These are phyloP conservation scores for Sebastes steindachneri DNA, from an alignment of 2,797 vertebrate species.

Conservation along the genomic window DNA sequence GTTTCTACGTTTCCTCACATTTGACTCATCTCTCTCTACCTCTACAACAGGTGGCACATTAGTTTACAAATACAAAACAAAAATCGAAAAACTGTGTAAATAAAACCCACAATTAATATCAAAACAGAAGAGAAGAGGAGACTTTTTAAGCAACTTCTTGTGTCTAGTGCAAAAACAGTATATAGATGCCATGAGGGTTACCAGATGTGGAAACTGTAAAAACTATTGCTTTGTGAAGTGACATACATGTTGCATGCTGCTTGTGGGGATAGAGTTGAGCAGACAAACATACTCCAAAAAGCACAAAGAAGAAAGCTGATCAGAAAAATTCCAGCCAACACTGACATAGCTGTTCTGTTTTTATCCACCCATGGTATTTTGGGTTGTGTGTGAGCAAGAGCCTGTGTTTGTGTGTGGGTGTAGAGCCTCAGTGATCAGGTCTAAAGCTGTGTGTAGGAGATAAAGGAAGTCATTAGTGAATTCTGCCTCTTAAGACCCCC, in stretches of 20 bases:
- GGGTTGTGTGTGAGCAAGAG: neutral
- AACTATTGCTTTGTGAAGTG: neutral
- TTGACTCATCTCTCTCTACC: neutral
- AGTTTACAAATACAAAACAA: neutral
- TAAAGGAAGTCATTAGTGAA: slow-evolving; percentile 81
- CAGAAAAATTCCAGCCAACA: slow-evolving; percentile 22
- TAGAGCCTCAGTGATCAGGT: slow-evolving; percentile 71
- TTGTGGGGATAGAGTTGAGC: neutral
- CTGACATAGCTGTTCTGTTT: slow-evolving; percentile 11
- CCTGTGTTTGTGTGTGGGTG: slow-evolving; percentile 22
- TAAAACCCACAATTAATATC: neutral
- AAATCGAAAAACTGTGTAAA: neutral
- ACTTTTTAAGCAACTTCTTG: neutral
- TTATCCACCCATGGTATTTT: slow-evolving; percentile 37
- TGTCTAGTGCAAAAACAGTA: neutral
- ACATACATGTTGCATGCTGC: neutral
- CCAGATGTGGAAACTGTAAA: neutral
- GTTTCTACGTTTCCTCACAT: neutral
- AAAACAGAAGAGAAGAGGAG: neutral
- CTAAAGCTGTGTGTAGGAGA: slow-evolving; percentile 77
- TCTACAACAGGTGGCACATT: neutral
- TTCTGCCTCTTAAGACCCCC: slow-evolving; percentile 78
- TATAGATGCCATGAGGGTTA: neutral
- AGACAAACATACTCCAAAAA: neutral
- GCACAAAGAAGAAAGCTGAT: slow-evolving; percentile 16